Percentiles rank a stretch among this genome's conserved stretches.
phyloP scores from a whole-genome alignment of 2,888 invertebrate genomes.

The Gymnoscelis rufifasciata region DNA sequence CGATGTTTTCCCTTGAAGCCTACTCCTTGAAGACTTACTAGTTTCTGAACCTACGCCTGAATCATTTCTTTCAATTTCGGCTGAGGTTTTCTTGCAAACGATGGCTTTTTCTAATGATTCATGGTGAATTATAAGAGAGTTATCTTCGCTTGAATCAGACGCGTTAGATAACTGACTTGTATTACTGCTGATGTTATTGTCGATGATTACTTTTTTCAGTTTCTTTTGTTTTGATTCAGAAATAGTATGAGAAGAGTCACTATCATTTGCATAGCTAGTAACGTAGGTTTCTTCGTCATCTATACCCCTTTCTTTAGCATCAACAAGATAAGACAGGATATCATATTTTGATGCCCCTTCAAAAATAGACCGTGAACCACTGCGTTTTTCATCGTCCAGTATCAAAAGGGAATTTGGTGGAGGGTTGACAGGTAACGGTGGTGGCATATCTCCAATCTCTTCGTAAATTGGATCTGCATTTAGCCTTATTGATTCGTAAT shows the following conservation, averaged over 20 bases:
- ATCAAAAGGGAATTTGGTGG: conserved; percentile 85
- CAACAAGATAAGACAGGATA: conserved; percentile 92
- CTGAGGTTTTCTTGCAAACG: conserved; percentile 79
- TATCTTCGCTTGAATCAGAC: conserved; percentile 93
- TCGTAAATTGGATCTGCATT: conserved; percentile 88
- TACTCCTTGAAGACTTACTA: conserved; percentile 89
- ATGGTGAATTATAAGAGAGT: conserved; percentile 82
- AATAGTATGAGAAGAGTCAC: conserved; percentile 70
- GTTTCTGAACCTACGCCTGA: conserved; percentile 96
- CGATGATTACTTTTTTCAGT: conserved; percentile 56
- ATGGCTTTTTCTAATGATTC: conserved; percentile 77
- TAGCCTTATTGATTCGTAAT: conserved; percentile 84
- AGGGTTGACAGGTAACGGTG: conserved; percentile 87
- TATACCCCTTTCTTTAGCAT: conserved; percentile 88
- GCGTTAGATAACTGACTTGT: conserved; percentile 88
- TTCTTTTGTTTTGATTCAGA: conserved; percentile 79
- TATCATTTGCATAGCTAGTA: conserved; percentile 78
- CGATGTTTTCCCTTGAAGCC: conserved; percentile 81
- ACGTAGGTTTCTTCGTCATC: conserved; percentile 85
- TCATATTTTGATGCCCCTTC: conserved; percentile 93
- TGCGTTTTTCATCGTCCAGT: conserved; percentile 84
- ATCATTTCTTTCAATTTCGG: conserved; percentile 93
- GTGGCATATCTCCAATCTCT: conserved; percentile 86
- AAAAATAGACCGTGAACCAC: conserved; percentile 84
- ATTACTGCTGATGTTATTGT: conserved; percentile 81